Evolutionary conservation across 2,888 invertebrate species (phyloP).

Genomic region (Xylocampa areola): DNA sequence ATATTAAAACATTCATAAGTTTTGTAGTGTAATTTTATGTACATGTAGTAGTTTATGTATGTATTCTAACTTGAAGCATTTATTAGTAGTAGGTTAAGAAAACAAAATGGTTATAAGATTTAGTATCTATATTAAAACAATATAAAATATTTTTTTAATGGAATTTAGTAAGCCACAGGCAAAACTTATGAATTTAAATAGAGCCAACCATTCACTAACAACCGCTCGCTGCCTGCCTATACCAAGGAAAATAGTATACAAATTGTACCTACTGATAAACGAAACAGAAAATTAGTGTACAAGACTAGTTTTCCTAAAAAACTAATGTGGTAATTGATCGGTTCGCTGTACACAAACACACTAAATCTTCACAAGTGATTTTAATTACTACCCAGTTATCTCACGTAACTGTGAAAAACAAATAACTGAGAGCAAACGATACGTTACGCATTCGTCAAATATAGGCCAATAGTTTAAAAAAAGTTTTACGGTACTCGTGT

Average conservation of each 20-base stretch:
- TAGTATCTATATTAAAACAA: no score
- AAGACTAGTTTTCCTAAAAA: conserved; percentile 43
- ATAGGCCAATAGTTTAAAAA: conserved; percentile 68
- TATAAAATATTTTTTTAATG: no score
- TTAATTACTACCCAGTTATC: conserved; percentile 51
- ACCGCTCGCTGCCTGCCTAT: conserved; percentile 1
- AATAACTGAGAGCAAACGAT: conserved; percentile 53
- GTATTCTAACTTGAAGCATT: no score
- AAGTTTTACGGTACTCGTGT: conserved; percentile 55
- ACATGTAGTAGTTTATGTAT: no score
- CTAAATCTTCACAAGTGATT: conserved; percentile 51
- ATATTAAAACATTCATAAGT: no score
- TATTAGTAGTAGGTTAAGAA: no score
- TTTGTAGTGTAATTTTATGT: no score
- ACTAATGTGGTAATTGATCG: conserved; percentile 45
- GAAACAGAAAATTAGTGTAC: conserved; percentile 40
- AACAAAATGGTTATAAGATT: no score
- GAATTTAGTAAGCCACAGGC: no score
- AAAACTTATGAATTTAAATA: conserved; percentile 14
- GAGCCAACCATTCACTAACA: conserved; percentile 3
- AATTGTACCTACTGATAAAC: conserved; percentile 25
- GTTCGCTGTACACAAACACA: conserved; percentile 47
- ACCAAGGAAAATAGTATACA: conserved; percentile 18
- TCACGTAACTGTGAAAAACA: conserved; percentile 49
- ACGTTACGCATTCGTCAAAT: conserved; percentile 58